phyloP scores from a whole-genome alignment of 2,113 vertebrate species.

The Solea solea region DNA sequence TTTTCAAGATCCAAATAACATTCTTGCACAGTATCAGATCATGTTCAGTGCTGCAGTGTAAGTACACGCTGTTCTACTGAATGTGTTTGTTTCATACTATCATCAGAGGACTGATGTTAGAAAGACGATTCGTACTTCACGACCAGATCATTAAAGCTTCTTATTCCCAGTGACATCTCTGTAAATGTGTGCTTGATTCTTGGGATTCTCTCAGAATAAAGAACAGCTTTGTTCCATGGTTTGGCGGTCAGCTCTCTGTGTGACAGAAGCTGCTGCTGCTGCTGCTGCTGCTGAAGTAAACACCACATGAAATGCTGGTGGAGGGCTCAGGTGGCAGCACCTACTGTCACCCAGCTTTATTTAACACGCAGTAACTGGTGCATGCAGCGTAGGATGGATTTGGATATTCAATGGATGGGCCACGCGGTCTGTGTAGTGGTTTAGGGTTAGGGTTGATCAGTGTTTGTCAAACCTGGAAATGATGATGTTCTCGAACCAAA shows the following conservation, averaged over 20 bases:
- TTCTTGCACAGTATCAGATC: background rate
- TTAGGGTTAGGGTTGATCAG: no score
- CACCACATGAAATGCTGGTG: background rate
- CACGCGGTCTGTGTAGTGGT: no score
- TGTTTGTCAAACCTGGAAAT: no score
- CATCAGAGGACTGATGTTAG: background rate
- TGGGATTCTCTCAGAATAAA: background rate
- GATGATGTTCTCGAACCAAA: no score
- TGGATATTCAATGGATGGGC: no score
- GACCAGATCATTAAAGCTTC: background rate
- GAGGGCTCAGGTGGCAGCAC: background rate
- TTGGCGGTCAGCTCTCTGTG: background rate
- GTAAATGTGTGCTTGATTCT: conserved; percentile 1
- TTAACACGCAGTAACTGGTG: no score
- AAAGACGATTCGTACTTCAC: background rate
- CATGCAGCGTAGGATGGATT: no score
- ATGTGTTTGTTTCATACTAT: background rate
- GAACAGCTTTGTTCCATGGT: conserved; percentile 11
- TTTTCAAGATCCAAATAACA: background rate
- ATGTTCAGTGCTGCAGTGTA: background rate
- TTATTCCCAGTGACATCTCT: background rate
- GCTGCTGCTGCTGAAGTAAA: background rate
- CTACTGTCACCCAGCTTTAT: background rate
- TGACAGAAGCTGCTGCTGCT: background rate
- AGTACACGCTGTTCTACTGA: background rate